Conservation (phyloP, 2,797 vertebrate species). For the Astyanax mexicanus region DNA sequence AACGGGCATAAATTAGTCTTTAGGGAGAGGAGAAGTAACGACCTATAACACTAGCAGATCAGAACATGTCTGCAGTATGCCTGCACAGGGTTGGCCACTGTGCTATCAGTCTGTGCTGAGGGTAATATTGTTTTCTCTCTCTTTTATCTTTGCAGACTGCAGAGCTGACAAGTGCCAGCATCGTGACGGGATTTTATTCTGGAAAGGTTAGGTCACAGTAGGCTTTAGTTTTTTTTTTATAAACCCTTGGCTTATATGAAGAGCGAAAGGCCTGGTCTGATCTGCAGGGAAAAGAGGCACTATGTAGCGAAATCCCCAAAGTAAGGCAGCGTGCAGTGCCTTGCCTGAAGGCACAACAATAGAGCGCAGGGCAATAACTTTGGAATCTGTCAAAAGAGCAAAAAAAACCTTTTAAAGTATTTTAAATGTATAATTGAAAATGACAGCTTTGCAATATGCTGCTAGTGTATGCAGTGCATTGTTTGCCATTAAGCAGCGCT, state of each 20-base stretch:
- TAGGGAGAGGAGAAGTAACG: slow-evolving; percentile 46
- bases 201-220: slow-evolving; percentile 18
- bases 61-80: slow-evolving; percentile 71
- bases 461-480: neutral
- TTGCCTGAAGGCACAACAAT: slow-evolving; percentile 4
- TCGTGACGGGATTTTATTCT: slow-evolving; percentile 31
- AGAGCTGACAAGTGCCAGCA: slow-evolving; percentile 34
- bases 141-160: slow-evolving; percentile 30
- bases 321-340: neutral
- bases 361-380: slow-evolving; percentile 2
- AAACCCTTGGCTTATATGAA: neutral
- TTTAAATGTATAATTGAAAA: slow-evolving; percentile 11
- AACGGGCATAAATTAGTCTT: slow-evolving; percentile 56
- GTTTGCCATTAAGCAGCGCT: neutral
- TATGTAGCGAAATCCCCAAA: neutral
- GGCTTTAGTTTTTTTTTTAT: slow-evolving; percentile 16
- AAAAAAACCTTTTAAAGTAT: neutral
- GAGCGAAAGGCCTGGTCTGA: slow-evolving; percentile 1
- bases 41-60: slow-evolving; percentile 66
- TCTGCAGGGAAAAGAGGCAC: slow-evolving; percentile 2
- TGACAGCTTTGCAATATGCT: neutral
- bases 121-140: slow-evolving; percentile 1
- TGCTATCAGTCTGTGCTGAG: slow-evolving; percentile 47
- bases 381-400: slow-evolving; percentile 10
- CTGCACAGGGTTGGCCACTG: slow-evolving; percentile 51